phyloP scores from a whole-genome alignment of 2,888 invertebrate species.

The Pediacus dermestoides region DNA sequence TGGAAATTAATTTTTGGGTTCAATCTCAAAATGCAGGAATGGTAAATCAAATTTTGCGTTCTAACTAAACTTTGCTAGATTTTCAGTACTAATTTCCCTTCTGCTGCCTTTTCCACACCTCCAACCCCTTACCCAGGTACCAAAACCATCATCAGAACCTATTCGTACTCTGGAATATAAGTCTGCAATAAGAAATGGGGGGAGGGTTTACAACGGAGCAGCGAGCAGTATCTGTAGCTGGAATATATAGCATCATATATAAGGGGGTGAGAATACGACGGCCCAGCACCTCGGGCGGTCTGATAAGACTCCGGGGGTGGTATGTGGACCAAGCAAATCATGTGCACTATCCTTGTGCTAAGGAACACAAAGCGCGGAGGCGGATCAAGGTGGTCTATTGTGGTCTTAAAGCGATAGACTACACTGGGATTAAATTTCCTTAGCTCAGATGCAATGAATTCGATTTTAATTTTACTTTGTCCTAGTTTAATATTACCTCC shows the following conservation, averaged over 20 bases:
- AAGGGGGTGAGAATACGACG: constrained; percentile 41
- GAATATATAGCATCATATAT: constrained; percentile 41
- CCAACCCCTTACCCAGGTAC: no score
- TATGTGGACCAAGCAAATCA: constrained; percentile 29
- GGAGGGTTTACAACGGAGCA: not conserved
- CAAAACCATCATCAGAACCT: no score
- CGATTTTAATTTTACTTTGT: constrained; percentile 40
- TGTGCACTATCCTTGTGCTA: constrained; percentile 7
- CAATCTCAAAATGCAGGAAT: no score
- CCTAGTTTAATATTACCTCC: constrained; percentile 23
- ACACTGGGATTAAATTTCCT: constrained; percentile 46
- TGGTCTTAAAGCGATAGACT: constrained; percentile 47
- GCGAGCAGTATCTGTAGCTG: constrained; percentile 30
- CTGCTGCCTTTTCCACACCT: no score
- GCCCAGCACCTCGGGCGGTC: constrained; percentile 44
- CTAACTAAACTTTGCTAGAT: no score
- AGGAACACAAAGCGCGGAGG: not conserved
- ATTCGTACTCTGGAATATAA: not conserved
- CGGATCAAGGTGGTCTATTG: constrained; percentile 25
- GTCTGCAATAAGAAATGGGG: constrained; percentile 6
- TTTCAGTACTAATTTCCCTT: no score
- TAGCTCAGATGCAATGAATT: constrained; percentile 40
- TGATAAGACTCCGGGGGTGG: constrained; percentile 47
- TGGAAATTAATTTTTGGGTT: no score
- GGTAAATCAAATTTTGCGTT: no score